Evolutionary conservation across 2,888 invertebrate species (phyloP).

Genomic region (Electrophaes corylata): DNA sequence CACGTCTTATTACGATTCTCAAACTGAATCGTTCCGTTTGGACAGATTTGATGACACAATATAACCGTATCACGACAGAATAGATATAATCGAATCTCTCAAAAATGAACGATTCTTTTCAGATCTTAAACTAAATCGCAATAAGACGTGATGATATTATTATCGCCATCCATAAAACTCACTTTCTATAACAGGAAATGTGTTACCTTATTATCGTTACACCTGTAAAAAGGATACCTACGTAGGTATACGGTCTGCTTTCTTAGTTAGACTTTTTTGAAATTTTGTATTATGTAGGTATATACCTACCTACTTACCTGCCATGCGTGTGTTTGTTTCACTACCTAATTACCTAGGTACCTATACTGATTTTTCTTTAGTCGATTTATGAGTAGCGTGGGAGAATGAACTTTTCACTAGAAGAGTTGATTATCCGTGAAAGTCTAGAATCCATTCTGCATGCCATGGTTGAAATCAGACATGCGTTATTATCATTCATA

Average conservation of each 20-base stretch:
- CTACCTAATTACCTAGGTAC: too few relatives aligned
- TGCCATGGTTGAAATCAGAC: conserved; percentile 40
- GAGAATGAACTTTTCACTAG: conserved; percentile 45
- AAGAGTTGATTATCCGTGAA: conserved; percentile 42
- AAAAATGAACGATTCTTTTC: too few relatives aligned
- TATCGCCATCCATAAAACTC: background rate
- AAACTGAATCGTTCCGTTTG: too few relatives aligned
- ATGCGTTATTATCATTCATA: conserved; percentile 45
- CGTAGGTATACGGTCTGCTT: conserved; percentile 8
- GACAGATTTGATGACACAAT: too few relatives aligned
- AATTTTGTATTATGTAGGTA: too few relatives aligned
- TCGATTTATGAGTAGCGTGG: conserved; percentile 45
- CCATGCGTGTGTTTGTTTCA: conserved; percentile 27
- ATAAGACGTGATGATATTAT: too few relatives aligned
- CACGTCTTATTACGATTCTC: too few relatives aligned
- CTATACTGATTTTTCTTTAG: conserved; percentile 16
- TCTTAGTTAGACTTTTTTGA: conserved; percentile 11
- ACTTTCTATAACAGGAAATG: background rate
- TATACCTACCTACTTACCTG: too few relatives aligned
- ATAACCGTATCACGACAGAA: too few relatives aligned
- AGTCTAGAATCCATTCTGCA: conserved; percentile 38
- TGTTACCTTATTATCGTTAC: background rate
- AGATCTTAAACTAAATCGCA: too few relatives aligned
- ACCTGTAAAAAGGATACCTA: background rate
- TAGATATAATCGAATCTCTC: too few relatives aligned